Evolutionary conservation across 2,888 invertebrate species (phyloP).

Genomic region (Hypomecis atomaria): DNA sequence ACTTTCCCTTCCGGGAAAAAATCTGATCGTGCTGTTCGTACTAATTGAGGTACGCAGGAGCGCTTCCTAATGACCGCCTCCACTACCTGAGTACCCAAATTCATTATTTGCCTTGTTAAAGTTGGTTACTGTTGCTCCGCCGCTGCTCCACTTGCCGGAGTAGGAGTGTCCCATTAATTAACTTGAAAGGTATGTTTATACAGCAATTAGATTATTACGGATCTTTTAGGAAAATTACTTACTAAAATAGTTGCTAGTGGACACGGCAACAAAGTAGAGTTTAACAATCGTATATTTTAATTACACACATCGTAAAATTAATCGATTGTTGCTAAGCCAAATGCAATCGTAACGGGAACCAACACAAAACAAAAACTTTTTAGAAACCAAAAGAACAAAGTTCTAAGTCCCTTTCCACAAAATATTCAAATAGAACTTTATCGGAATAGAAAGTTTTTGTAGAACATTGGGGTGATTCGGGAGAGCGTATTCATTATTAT

Average conservation of each 20-base stretch:
- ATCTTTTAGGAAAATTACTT: slow-evolving; percentile 40
- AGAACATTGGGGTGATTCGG: slow-evolving; percentile 67
- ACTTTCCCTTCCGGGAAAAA: slow-evolving; percentile 65
- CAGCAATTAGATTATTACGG: slow-evolving; percentile 30
- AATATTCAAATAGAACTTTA: slow-evolving; percentile 68
- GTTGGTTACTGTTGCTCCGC: slow-evolving; percentile 37
- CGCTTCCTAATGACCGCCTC: slow-evolving; percentile 62
- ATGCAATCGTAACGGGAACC: slow-evolving; percentile 63
- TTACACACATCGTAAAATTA: slow-evolving; percentile 77
- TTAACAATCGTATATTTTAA: slow-evolving; percentile 56
- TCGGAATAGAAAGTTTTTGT: slow-evolving; percentile 72
- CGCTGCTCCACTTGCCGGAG: slow-evolving; percentile 30
- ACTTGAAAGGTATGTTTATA: slow-evolving; percentile 38
- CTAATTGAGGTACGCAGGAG: slow-evolving; percentile 65
- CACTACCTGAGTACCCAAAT: slow-evolving; percentile 57
- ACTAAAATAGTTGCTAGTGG: slow-evolving; percentile 26
- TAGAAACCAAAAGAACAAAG: slow-evolving; percentile 59
- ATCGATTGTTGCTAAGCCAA: slow-evolving; percentile 69
- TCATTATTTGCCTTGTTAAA: slow-evolving; percentile 56
- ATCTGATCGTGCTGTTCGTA: slow-evolving; percentile 59
- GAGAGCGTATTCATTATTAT: slow-evolving; percentile 73
- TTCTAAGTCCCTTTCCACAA: slow-evolving; percentile 62
- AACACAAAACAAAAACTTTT: slow-evolving; percentile 54
- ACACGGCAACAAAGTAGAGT: slow-evolving; percentile 30
- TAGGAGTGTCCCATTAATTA: slow-evolving; percentile 40